Evolutionary conservation across 2,797 vertebrate genomes (phyloP).

Genomic region (Gymnothorax reevesii): DNA sequence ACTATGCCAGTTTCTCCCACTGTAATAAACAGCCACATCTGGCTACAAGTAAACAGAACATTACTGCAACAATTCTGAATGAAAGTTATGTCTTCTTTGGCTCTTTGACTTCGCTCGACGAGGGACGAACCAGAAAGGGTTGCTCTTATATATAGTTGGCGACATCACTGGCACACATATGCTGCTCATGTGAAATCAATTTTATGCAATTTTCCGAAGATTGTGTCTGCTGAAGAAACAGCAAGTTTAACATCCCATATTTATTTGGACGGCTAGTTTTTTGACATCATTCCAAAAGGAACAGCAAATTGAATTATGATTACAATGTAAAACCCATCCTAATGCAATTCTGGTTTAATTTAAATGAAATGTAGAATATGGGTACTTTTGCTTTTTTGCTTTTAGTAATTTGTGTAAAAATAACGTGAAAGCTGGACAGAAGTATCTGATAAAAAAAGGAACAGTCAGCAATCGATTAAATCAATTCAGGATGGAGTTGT

Average conservation of each 20-base stretch:
- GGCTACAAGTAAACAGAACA: background rate
- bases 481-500: no score
- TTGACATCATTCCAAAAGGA: background rate
- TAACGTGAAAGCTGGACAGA: no score
- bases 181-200: background rate
- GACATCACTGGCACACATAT: background rate
- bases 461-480: no score
- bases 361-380: background rate
- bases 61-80: background rate
- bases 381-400: background rate
- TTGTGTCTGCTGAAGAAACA: background rate
- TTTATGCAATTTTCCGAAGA: background rate
- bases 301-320: background rate
- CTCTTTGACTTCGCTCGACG: background rate
- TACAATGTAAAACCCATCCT: background rate
- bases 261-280: background rate
- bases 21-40: no score
- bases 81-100: background rate
- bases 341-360: background rate
- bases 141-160: background rate
- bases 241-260: background rate
- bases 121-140: background rate
- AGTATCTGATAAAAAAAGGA: no score
- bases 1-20: no score
- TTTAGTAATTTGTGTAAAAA: background rate